These are phyloP conservation scores for Ptychobarbus kaznakovi DNA, from an alignment of 2,797 vertebrate genomes.

Conservation along the genomic window DNA sequence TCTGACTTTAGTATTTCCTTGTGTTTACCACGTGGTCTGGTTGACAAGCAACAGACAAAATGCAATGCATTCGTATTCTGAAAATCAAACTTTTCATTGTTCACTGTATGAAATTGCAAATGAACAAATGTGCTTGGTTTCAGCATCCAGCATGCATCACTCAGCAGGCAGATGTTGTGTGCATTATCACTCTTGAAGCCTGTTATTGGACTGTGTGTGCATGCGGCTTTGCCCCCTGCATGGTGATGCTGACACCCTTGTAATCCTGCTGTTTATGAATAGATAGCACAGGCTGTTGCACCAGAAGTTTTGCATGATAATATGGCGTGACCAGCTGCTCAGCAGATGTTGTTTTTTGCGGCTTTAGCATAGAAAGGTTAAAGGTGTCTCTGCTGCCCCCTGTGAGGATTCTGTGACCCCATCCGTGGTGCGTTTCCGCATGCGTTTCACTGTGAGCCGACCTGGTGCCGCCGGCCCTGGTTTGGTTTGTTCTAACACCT, in stretches of 20 bases:
- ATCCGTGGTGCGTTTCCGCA: slow-evolving; percentile 53
- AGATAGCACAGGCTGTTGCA: slow-evolving; percentile 68
- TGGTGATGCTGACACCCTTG: slow-evolving; percentile 78
- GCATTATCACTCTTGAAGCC: slow-evolving; percentile 42
- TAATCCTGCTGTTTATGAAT: slow-evolving; percentile 80
- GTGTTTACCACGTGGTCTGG: not conserved
- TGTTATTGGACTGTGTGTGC: slow-evolving; percentile 50
- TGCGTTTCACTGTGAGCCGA: slow-evolving; percentile 36
- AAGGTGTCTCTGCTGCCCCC: slow-evolving; percentile 60
- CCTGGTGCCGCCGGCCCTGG: slow-evolving; percentile 16
- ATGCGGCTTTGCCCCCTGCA: slow-evolving; percentile 55
- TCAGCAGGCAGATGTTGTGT: slow-evolving; percentile 53
- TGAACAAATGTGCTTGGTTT: slow-evolving; percentile 16
- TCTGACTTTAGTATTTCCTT: not conserved
- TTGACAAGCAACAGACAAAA: not conserved
- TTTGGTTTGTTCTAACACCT: slow-evolving; percentile 68
- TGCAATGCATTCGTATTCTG: not conserved
- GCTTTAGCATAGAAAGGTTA: slow-evolving; percentile 69
- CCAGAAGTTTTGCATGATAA: slow-evolving; percentile 71
- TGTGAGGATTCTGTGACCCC: slow-evolving; percentile 51
- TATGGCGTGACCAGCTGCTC: slow-evolving; percentile 78
- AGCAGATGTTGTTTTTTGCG: slow-evolving; percentile 83
- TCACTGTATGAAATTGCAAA: not conserved
- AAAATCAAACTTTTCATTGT: not conserved
- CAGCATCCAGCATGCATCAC: slow-evolving; percentile 41